Evolutionary conservation across 2,888 invertebrate genomes (phyloP), one percentile per base, ranked within the genome.

Genomic region (Petrolisthes manimaculis): DNA sequence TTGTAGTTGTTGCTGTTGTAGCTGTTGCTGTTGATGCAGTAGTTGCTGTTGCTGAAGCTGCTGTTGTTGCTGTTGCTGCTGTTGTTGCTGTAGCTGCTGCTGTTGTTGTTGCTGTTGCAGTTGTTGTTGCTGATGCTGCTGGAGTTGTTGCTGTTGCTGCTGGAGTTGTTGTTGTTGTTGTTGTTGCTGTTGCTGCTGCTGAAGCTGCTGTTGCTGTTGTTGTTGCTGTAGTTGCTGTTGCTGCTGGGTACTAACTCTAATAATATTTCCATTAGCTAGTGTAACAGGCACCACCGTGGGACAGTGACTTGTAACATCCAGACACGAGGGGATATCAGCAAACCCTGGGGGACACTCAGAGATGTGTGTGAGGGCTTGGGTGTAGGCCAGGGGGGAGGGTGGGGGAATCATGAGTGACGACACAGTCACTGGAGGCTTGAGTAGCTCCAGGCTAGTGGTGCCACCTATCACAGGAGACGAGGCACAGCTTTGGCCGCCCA

Each of bases 301-400:
- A 21, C 79, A 77, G 18, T 81, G 84, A 24, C 83, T 74, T 12
- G 77, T 75, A 6, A 55, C 78, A 78, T 82, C 82, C 61, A 69
- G 53, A 51, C 61, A 71, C 18, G 79, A 37, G 3, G 89, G 84
- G 9, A 85, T 79, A 78, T 90, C 90, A 9, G 90, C 90, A 61
- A 90, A 90, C 54, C 87, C 90, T 14, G 89, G 88, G n/a, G 90
- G 90, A 71, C 90, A 90, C 86, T 90, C 90, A 2, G 90, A 89
- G 37, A 90, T 86, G 67, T 90, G 90, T 5, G 90, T 83, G 83
- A 90, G 85, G 74, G 85, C 86, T 12, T 90, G 90, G 3, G 90
- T 87, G 51, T 86, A 82, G 4, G 85, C 69, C 12, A 89, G 86
- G 14, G 90, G 88, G 5, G 84, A 81, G 37, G 89, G 89, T 18